phyloP scores from a whole-genome alignment of 1,140 invertebrate genomes.

The Drosophila insularis region DNA sequence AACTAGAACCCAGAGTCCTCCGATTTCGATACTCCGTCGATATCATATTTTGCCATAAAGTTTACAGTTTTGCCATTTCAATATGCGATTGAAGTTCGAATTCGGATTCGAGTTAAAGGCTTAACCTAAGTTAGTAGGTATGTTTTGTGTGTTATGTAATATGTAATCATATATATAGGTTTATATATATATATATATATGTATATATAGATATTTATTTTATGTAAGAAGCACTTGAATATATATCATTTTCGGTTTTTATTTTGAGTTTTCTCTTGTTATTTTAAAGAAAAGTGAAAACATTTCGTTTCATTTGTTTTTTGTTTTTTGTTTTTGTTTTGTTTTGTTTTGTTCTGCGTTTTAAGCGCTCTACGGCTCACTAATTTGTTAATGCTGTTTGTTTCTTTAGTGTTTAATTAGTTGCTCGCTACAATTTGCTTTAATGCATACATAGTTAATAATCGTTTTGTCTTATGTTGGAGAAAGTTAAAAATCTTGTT shows the following conservation, averaged over 20 bases:
- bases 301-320: slow-evolving; percentile 30
- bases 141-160: slow-evolving; percentile 48
- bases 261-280: slow-evolving; percentile 42
- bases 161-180: slow-evolving; percentile 39
- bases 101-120: slow-evolving; percentile 51
- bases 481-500: slow-evolving; percentile 75
- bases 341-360: slow-evolving; percentile 21
- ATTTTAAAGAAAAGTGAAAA: slow-evolving; percentile 75
- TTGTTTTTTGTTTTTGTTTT: slow-evolving; percentile 6
- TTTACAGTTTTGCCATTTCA: background rate
- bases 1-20: background rate
- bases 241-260: slow-evolving; percentile 70
- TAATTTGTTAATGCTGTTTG: slow-evolving; percentile 57
- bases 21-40: background rate
- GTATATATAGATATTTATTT: slow-evolving; percentile 66
- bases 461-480: slow-evolving; percentile 61
- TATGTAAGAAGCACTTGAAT: slow-evolving; percentile 83
- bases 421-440: slow-evolving; percentile 57
- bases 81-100: slow-evolving; percentile 22
- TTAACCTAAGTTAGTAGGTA: slow-evolving; percentile 69
- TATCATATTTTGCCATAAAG: background rate
- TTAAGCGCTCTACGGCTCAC: slow-evolving; percentile 25
- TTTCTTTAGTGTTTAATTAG: slow-evolving; percentile 58
- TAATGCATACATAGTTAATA: slow-evolving; percentile 52
- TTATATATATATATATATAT: slow-evolving; percentile 52